Base-by-base conservation (phyloP, 2,113 vertebrate genomes). In the Callipepla californica region DNA sequence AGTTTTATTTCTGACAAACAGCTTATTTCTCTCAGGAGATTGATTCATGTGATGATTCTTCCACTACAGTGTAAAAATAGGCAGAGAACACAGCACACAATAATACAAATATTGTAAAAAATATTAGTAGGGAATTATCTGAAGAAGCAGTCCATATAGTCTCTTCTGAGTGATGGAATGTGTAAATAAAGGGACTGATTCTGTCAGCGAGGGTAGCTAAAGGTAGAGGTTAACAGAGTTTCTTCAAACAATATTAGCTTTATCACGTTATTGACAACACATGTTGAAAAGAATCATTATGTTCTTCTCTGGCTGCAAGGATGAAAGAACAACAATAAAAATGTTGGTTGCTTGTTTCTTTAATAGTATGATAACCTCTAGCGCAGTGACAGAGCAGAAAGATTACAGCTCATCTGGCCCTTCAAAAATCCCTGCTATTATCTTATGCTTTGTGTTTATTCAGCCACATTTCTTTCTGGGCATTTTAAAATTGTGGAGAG, bases 1-100 rank as follows among this genome's bases (percentile, higher is more conserved):
- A 0, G 0, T 20, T 94, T 66, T 42, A 68, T 69, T 69, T 94
- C 34, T 87, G 81, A 94, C 59, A 92, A 94, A 92, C 55, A 3
- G 79, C 67, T 87, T 85, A 53, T 55, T 87, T 92, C 34, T 81
- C 70, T 93, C 87, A 87, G 70, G 50, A 89, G 74, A 76, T 42
- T 53, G 53, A 72, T 44, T 92, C 25, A 32, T 15, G 45, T 80
- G 72, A 63, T 87, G 78, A 80, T 42, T 92, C 55, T 89, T 89
- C 32, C 51, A 59, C 55, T 95, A 70, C 14, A 77, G 32, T 47
- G 63, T 66, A 36, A 85, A 92, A 93, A 80, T 30, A 91, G 82
- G 72, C 28, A 32, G 20, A 87, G 45, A 59, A 77, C 28, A 63
- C 19, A 76, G 61, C 40, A 36, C 7, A 28, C 25, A 57, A 2